phyloP scores from a whole-genome alignment of 2,113 vertebrate genomes.

The Bettongia penicillata region DNA sequence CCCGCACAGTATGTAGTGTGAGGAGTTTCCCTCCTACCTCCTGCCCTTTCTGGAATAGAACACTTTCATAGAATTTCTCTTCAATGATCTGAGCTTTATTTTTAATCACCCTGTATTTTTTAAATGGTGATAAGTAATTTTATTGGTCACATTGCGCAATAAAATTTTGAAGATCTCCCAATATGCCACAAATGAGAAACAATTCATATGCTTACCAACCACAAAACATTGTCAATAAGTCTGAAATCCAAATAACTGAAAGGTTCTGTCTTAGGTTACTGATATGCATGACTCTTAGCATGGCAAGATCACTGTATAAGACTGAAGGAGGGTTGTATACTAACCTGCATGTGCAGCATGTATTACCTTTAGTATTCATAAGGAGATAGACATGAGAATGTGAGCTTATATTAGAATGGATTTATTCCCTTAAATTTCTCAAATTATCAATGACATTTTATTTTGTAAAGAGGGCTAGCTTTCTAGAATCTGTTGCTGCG shows the following conservation, averaged over 20 bases:
- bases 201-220: neutral
- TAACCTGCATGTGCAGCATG: accelerated
- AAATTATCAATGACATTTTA: neutral
- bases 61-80: neutral
- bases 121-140: slow-evolving; percentile 63
- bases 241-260: slow-evolving; percentile 33
- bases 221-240: slow-evolving; percentile 24
- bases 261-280: slow-evolving; percentile 15
- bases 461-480: neutral
- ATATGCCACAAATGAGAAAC: slow-evolving; percentile 9
- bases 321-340: accelerated
- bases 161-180: slow-evolving; percentile 33
- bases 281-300: accelerated
- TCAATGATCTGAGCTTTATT: slow-evolving; percentile 69
- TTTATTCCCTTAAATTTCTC: neutral
- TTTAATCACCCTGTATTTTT: slow-evolving; percentile 72
- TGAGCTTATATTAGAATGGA: neutral
- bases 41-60: slow-evolving; percentile 35
- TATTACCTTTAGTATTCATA: accelerated
- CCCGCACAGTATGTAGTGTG: slow-evolving; percentile 40
- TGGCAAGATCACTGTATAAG: neutral
- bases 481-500: neutral
- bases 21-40: too few species aligned
- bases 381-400: neutral
- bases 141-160: slow-evolving; percentile 68